Evolutionary conservation across 2,113 vertebrate species (phyloP).

Genomic region (Phrynosoma platyrhinos): DNA sequence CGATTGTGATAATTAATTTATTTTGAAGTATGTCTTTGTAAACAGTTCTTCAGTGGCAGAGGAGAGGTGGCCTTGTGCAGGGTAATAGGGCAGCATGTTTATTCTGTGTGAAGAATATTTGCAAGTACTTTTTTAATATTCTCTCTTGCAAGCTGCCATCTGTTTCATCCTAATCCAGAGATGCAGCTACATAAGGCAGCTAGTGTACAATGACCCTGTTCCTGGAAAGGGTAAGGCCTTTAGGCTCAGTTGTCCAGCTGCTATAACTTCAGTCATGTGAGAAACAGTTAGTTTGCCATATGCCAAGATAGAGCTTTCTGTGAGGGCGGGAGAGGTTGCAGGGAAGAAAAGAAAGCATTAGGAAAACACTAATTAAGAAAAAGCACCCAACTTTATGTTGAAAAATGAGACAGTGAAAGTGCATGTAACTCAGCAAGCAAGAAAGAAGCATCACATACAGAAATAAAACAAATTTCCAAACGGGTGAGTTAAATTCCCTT

Average conservation of each 20-base stretch:
- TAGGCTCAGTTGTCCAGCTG: constrained; percentile 16
- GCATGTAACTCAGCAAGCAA: background rate
- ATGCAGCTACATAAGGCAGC: constrained; percentile 36
- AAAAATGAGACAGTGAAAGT: background rate
- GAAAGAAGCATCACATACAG: background rate
- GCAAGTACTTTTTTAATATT: constrained; percentile 36
- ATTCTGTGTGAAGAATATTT: constrained; percentile 42
- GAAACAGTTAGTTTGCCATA: background rate
- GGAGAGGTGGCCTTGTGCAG: background rate
- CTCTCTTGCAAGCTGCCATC: constrained; percentile 42
- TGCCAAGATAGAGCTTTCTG: constrained; percentile 4
- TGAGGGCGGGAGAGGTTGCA: background rate
- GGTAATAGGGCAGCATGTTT: constrained; percentile 40
- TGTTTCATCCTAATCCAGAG: constrained; percentile 46
- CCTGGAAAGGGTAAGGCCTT: constrained; percentile 54
- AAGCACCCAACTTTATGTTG: background rate
- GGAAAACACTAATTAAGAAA: background rate
- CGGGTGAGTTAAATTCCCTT: background rate
- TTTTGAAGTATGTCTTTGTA: background rate
- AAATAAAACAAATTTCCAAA: background rate
- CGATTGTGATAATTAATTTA: background rate
- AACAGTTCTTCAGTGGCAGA: background rate
- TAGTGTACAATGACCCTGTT: constrained; percentile 8
- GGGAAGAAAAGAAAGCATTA: background rate
- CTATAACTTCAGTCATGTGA: constrained; percentile 34